These are phyloP conservation scores for Ophion slaviceki DNA, from an alignment of 2,888 invertebrate genomes.

Conservation along the genomic window DNA sequence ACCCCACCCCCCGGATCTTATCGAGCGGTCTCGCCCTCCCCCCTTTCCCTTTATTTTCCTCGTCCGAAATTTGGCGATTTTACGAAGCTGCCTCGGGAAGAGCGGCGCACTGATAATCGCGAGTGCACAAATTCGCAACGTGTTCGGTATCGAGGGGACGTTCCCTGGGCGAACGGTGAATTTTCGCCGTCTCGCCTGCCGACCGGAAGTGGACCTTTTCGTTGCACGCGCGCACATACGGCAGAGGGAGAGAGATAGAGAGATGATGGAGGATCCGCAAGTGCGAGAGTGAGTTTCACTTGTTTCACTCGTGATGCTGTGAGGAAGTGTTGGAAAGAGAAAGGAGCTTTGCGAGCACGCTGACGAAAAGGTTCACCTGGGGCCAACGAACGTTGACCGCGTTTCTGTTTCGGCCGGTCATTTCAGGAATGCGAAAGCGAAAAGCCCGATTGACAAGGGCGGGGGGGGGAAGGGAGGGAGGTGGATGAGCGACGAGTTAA, in stretches of 20 bases:
- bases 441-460: constrained; percentile 6
- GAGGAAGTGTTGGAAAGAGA: constrained; percentile 17
- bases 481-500: constrained; percentile 26
- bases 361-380: not conserved
- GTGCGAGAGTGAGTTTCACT: constrained; percentile 6
- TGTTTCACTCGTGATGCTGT: constrained; percentile 9
- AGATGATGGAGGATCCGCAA: not conserved
- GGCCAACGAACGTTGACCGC: constrained; percentile 10
- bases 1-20: constrained; percentile 9
- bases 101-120: not conserved
- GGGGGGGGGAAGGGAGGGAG: not conserved
- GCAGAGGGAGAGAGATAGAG: not conserved
- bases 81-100: not conserved
- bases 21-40: constrained; percentile 53
- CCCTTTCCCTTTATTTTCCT: constrained; percentile 45
- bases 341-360: not conserved
- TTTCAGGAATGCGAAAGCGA: constrained; percentile 2
- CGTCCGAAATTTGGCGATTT: not conserved
- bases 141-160: not conserved
- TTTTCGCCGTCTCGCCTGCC: not conserved
- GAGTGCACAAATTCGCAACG: not conserved
- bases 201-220: constrained; percentile 16
- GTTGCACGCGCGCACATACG: constrained; percentile 18
- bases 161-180: constrained; percentile 3
- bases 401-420: not conserved